These are phyloP conservation scores for Lithosia quadra DNA, from an alignment of 2,888 invertebrate species.

Conservation along the genomic window DNA sequence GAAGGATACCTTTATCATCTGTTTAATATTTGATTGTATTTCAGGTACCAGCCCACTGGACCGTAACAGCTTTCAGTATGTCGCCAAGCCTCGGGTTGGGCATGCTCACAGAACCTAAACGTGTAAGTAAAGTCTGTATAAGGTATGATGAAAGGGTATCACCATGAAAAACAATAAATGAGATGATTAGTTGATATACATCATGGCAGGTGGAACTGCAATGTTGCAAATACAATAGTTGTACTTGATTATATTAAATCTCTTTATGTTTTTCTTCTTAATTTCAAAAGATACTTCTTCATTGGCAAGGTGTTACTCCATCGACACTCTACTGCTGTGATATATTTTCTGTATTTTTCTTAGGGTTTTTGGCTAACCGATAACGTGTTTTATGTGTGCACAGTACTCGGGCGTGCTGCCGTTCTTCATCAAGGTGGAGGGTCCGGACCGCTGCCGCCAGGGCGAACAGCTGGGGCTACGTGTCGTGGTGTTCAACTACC, in stretches of 20 bases:
- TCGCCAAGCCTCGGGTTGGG: slow-evolving; percentile 95
- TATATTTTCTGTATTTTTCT: too few species aligned
- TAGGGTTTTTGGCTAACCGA: not conserved
- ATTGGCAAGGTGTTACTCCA: too few species aligned
- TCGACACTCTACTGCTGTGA: too few species aligned
- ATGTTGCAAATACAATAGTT: too few species aligned
- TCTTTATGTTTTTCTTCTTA: too few species aligned
- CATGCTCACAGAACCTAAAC: slow-evolving; percentile 92
- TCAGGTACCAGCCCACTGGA: slow-evolving; percentile 94
- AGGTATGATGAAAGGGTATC: not conserved
- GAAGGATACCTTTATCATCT: too few species aligned
- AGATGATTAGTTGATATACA: too few species aligned
- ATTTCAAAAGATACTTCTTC: too few species aligned
- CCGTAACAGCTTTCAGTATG: slow-evolving; percentile 96
- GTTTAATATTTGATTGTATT: slow-evolving; percentile 32
- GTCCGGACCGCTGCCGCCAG: slow-evolving; percentile 93
- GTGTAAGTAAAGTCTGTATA: slow-evolving; percentile 80
- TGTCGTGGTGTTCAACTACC: slow-evolving; percentile 97
- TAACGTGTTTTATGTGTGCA: not conserved
- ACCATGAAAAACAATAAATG: not conserved
- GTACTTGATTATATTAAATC: too few species aligned
- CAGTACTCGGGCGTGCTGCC: slow-evolving; percentile 96
- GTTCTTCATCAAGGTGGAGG: slow-evolving; percentile 98
- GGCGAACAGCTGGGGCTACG: slow-evolving; percentile 98
- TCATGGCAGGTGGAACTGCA: too few species aligned